Base-by-base conservation (phyloP, 2,888 invertebrate genomes). In the Ochlodes sylvanus region DNA sequence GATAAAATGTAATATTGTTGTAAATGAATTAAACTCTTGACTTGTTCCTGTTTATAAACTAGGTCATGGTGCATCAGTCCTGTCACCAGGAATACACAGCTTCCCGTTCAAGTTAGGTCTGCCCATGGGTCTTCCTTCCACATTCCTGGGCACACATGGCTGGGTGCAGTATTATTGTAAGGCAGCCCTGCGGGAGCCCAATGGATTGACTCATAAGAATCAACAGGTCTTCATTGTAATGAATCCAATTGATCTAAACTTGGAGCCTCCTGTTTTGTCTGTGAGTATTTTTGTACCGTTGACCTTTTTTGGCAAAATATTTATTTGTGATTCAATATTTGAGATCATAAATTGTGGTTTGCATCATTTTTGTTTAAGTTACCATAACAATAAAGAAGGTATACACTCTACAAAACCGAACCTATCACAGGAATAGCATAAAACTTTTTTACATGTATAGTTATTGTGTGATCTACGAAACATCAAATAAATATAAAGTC, bases 211-310 rank as follows among this genome's bases (percentile, higher is more conserved):
- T 6, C 98, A 98, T 84, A 98, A 98, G 88, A 98, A 98, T 85
- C 98, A 98, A 86, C 98, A 98, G 90, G 98, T 98, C n/a, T 98
- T 98, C 88, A 98, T 98, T 79, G 98, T 98, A 3, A 98, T 98
- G 98, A 98, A 98, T 87, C 98, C 98, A 5, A 98, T 98, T 75
- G 98, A 98, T 87, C 94, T 98, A 78, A 98, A 98, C 90, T 90
- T 97, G 85, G 98, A 98, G 84, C 97, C 98, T 50, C 96, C 97
- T 7, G 96, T 97, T 75, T 91, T 98, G 73, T 95, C 98, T 84
- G 98, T 98, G 92, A 96, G 96, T 95, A 14, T 50, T 57, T 15
- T 15, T 32, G 19, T 17, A 27, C 5, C 27, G 5, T 27, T 27
- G 27, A 4, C 27, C 27, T 27, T 4, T 27, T n/a, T 27, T 4